Evolutionary conservation across 2,797 vertebrate species (phyloP).

Genomic region (Arnoldichthys spilopterus): DNA sequence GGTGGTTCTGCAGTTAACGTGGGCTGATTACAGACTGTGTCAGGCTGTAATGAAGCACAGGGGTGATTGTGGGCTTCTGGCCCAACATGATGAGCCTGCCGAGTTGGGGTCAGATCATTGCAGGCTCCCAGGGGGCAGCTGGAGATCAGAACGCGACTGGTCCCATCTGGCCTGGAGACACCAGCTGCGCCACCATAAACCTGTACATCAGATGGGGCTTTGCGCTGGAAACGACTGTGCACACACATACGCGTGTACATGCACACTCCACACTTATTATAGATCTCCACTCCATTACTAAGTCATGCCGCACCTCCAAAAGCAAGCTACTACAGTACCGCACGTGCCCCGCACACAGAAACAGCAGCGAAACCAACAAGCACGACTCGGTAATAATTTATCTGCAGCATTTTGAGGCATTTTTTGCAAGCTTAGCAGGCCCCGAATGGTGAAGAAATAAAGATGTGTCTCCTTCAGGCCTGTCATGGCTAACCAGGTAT

Average conservation of each 20-base stretch:
- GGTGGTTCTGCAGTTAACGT: not conserved
- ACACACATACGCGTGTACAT: not conserved
- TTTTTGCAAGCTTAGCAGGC: not conserved
- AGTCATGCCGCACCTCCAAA: not conserved
- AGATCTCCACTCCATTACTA: not conserved
- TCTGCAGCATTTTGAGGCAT: not conserved
- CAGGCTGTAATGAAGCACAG: slow-evolving; percentile 16
- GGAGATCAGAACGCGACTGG: slow-evolving; percentile 52
- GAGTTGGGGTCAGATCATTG: slow-evolving; percentile 29
- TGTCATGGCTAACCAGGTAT: slow-evolving; percentile 8
- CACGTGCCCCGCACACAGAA: no score
- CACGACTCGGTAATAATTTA: not conserved
- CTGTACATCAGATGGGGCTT: slow-evolving; percentile 41
- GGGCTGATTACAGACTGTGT: slow-evolving; percentile 12
- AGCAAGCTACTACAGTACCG: not conserved
- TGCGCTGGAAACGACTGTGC: not conserved
- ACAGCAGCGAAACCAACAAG: not conserved
- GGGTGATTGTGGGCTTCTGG: slow-evolving; percentile 16
- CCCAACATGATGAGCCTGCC: slow-evolving; percentile 9
- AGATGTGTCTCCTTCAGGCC: not conserved
- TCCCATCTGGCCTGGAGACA: slow-evolving; percentile 57
- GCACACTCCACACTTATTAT: slow-evolving; percentile 6
- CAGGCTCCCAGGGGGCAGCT: slow-evolving; percentile 39
- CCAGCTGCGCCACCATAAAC: slow-evolving; percentile 51
- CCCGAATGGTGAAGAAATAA: not conserved